Evolutionary conservation across 2,797 vertebrate species (phyloP), one percentile per base, ranked within the genome.

Genomic region (Lutjanus argentimaculatus): DNA sequence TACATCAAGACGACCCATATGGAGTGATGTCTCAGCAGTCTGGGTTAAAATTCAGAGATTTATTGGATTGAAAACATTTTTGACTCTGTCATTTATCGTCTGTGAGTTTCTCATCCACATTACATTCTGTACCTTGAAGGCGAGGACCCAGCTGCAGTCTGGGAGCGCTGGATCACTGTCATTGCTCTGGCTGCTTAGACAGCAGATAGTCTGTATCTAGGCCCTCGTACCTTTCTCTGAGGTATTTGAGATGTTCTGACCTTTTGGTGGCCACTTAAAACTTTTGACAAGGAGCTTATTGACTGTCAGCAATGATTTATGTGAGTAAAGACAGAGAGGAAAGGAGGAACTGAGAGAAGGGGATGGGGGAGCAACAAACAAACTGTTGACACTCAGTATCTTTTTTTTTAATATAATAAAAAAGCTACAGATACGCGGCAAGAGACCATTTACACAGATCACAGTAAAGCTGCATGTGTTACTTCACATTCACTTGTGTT

Each of bases 291-390:
- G 87, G 67, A 85, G 75, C 86, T 92, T 92, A 93, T 91, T 89
- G 87, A 88, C 81, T 89, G 92, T 87, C 89, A 86, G 63, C 78
- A 56, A 66, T 88, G 92, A 93, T 93, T 93, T 89, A 88, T 91
- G 88, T 88, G 80, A 57, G 77, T 55, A 46, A 79, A 70, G 63
- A 84, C 52, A 55, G 72, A 64, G 51, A 22, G 51, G 8, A 51
- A 83, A 40, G 48, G 58, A 65, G 52, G 67, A 53, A 52, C 36
- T 15, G 66, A 83, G 66, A 49, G 49, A 63, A 64, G 36, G 11
- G 17, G 42, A 56, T 12, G 40, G 61, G 76, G 75, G 30, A 61
- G 68, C 52, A 55, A 64, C 17, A 75, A 85, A 79, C 40, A 69
- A 79, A 65, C 67, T 62, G 63, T 62, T n/a, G 40, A 75, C 57